phyloP scores from a whole-genome alignment of 2,113 vertebrate genomes.

The Pedionomus torquatus region DNA sequence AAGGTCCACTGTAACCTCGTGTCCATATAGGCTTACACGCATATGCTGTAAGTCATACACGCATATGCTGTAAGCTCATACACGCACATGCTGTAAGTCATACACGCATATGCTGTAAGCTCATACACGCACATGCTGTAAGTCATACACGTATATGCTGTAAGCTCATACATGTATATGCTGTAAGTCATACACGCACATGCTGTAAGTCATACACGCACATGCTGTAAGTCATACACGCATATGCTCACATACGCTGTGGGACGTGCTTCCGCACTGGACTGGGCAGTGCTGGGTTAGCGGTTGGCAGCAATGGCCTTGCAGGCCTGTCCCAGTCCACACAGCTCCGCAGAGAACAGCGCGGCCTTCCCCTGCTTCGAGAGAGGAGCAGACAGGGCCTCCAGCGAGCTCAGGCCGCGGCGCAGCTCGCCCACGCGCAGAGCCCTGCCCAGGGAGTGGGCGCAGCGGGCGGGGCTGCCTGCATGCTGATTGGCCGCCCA shows the following conservation, averaged over 20 bases:
- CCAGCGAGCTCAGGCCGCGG: accelerated
- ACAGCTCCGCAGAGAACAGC: accelerated
- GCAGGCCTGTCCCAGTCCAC: neutral
- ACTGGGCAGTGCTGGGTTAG: neutral
- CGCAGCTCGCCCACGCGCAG: accelerated
- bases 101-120: neutral
- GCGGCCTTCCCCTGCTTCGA: accelerated
- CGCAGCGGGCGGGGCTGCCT: no score
- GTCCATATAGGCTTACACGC: neutral
- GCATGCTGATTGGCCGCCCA: neutral
- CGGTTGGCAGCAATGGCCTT: no score
- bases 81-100: neutral
- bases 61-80: no score
- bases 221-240: neutral
- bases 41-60: neutral
- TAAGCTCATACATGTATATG: no score
- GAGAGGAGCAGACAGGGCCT: accelerated
- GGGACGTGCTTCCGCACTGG: neutral
- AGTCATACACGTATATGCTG: neutral
- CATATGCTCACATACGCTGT: neutral
- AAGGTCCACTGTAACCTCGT: neutral
- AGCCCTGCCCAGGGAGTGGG: neutral
- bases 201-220: no score
- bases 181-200: neutral
- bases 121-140: no score